Evolutionary conservation across 2,797 vertebrate genomes (phyloP), one percentile per base, ranked within the genome.

Genomic region (Enoplosus armatus): DNA sequence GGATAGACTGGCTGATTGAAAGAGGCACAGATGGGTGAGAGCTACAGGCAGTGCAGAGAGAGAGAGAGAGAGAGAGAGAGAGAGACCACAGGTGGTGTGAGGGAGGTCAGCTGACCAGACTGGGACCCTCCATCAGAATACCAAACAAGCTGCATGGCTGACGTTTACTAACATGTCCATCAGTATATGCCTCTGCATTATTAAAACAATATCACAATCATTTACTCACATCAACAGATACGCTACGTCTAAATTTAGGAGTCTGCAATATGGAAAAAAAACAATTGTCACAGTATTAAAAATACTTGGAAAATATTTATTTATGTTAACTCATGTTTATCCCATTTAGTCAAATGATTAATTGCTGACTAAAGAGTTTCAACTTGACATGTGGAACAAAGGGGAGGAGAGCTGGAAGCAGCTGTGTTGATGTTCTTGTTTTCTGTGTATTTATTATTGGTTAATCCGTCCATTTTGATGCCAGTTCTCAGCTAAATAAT

Each of bases 1-100:
- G 79, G 83, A 93, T 88, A 95, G 91, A 83, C 90, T 76, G 63
- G 90, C 87, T 75, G 88, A 87, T 62, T 90, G 90, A 90, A 75
- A 70, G 86, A 83, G 71, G 79, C 72, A 72, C 71, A 80, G 63
- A 78, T 61, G 43, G 15, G 33, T 6, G 15, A 50, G 67, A 45
- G 69, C 9, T 14, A 2, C 35, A 67, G 53, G 64, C 31, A 3
- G 24, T 8, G 51, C 2, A 6, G 48, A 60, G 53, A 72, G 65
- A 61, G 39, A 43, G 26, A 22, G 61, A 11, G 20, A 39, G 39
- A 66, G 51, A 27, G 55, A 37, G 35, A 10, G 24, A n/a, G 60
- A 53, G 22, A n/a, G 11, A 72, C 54, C 79, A 85, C 84, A 90
- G 87, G 90, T 87, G 89, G 87, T 59, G 70, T 12, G 31, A 55